Base-by-base conservation (phyloP, 2,888 invertebrate genomes). In the Drosophila prostipennis region DNA sequence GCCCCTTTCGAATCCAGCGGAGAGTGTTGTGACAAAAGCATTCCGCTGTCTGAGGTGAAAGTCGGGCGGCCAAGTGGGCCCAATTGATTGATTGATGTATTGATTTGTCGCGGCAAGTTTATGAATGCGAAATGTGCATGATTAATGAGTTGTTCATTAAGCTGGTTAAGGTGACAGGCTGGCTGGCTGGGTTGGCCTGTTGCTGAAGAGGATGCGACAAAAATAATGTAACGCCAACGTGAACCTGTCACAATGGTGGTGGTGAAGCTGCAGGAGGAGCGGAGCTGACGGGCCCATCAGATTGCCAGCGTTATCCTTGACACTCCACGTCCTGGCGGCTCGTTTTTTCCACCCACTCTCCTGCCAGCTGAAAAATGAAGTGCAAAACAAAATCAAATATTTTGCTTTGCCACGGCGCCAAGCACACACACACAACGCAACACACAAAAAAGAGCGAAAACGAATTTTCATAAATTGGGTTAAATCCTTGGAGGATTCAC, bases 401-500 rank as follows among this genome's bases (percentile, higher is more conserved):
- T 86, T 86, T 80, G 72, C 80, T 86, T 83, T 61, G 53, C 57
- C 45, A 46, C 58, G 46, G 32, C 58, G 46, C 23, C 53, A 39
- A 63, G 52, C 56, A 55, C 56, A 43, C 51, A 60, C 34, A 32
- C 19, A 10, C 10, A 32, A 32, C 32, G n/a, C n/a, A 32, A 32
- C 32, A 32, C 64, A 48, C 52, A 46, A 43, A 26, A 57, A 42
- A 54, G 39, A 51, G 46, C 63, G 63, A 72, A 64, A 63, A 39
- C 51, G 43, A 74, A 49, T 49, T 72, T 86, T 81, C 82, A 88
- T 90, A 88, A 89, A 90, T 89, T 89, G 90, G 81, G 87, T 88
- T 83, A 85, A 89, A 78, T 89, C 90, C 90, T 88, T 87, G 63
- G 89, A 89, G 82, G 89, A 90, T 82, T 89, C 78, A 60, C 84